Percentiles rank a stretch among this genome's conserved stretches.
Conservation (phyloP, 1,140 invertebrate species). For the Trissolcus basalis region DNA sequence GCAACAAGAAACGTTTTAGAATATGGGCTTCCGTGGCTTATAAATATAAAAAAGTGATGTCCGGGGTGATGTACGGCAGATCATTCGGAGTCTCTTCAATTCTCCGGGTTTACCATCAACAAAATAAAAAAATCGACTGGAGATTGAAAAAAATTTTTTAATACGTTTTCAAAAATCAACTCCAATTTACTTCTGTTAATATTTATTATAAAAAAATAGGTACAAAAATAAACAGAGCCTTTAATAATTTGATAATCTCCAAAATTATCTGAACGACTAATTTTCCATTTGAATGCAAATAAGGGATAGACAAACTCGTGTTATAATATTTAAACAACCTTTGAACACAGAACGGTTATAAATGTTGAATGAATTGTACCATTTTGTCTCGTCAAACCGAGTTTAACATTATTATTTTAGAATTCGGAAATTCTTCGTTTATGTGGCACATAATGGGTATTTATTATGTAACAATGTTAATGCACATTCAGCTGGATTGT, state of each 20-base stretch:
- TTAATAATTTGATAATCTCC: no score
- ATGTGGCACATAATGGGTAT: constrained; percentile 10
- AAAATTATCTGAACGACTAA: no score
- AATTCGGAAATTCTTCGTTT: constrained; percentile 1
- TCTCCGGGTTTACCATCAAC: constrained; percentile 1
- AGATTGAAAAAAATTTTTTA: background rate
- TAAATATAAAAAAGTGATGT: constrained; percentile 30
- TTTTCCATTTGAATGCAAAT: no score
- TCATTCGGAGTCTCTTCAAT: constrained; percentile 11
- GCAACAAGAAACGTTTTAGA: constrained; percentile 29
- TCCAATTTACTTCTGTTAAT: no score
- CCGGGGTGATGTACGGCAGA: constrained; percentile 2
- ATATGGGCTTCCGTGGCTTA: constrained; percentile 26
- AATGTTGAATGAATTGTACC: constrained; percentile 6
- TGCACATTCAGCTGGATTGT: constrained; percentile 12
- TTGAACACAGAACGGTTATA: background rate
- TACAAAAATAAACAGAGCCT: no score
- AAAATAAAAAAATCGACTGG: background rate
- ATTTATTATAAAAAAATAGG: no score
- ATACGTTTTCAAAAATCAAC: no score
- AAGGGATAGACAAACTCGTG: no score
- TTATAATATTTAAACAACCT: no score
- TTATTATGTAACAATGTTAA: constrained; percentile 32
- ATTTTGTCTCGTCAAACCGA: background rate
- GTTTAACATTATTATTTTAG: constrained; percentile 14